A percentile compares a stretch with the other conserved stretches of the same genome.
Evolutionary conservation across 2,797 vertebrate species (phyloP).

Genomic region (Phalanger gymnotis): DNA sequence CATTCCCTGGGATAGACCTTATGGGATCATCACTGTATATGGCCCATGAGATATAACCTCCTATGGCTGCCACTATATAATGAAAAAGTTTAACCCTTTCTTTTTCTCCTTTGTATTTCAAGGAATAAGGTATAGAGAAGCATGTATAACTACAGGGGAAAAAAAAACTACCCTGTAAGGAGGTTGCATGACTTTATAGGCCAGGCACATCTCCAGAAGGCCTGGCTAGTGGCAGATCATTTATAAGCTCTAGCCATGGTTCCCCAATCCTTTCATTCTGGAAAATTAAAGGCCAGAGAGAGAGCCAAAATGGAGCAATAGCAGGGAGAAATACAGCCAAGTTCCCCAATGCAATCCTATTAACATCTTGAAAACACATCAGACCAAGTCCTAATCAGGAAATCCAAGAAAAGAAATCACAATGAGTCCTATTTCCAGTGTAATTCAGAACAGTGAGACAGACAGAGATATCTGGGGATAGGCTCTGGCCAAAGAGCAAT

Average conservation of each 20-base stretch:
- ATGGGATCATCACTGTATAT: neutral
- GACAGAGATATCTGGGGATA: neutral
- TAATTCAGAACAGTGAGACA: neutral
- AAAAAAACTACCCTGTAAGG: conserved; percentile 18
- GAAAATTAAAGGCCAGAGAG: neutral
- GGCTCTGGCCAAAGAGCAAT: neutral
- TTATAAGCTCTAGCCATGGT: neutral
- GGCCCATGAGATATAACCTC: neutral
- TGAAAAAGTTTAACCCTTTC: conserved; percentile 22
- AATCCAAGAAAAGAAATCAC: neutral
- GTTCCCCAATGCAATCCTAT: neutral
- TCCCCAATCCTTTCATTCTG: neutral
- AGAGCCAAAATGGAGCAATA: neutral
- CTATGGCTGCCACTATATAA: neutral
- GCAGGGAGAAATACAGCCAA: neutral
- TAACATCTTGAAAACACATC: neutral
- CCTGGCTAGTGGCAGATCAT: conserved; percentile 5
- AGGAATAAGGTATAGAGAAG: conserved; percentile 7
- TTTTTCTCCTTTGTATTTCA: conserved; percentile 27
- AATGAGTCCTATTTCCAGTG: neutral
- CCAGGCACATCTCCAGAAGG: neutral
- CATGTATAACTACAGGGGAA: neutral
- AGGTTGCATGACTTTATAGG: conserved; percentile 2
- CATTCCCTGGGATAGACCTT: neutral
- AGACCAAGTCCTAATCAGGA: neutral